Conservation (phyloP, 2,888 invertebrate genomes). For the Ennomos quercinarius region DNA sequence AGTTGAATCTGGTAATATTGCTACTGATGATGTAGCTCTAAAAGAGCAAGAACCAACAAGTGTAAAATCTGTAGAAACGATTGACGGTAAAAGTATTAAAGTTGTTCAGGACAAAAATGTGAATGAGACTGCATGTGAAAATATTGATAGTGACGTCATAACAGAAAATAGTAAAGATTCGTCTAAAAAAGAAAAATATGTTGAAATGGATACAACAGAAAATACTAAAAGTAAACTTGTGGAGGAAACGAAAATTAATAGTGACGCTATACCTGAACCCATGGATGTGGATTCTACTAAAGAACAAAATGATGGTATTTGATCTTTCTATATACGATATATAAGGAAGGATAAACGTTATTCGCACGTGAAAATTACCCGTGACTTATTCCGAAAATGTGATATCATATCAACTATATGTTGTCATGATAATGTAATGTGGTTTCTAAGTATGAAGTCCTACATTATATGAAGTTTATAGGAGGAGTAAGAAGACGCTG, state of each 20-base stretch:
- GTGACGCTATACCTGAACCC: constrained; percentile 12
- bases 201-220: not conserved
- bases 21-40: too few species aligned
- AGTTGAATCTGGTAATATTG: too few species aligned
- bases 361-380: too few species aligned
- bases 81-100: not conserved
- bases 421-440: too few species aligned
- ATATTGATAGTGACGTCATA: not conserved
- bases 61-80: constrained; percentile 4
- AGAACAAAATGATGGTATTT: constrained; percentile 17
- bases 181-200: not conserved
- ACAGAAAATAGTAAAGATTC: not conserved
- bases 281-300: constrained; percentile 28
- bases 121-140: constrained; percentile 1
- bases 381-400: not conserved
- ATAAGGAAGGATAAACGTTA: too few species aligned
- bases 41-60: not conserved
- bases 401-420: not conserved
- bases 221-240: not conserved
- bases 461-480: too few species aligned
- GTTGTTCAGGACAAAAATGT: not conserved
- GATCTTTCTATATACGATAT: not conserved
- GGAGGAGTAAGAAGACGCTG: too few species aligned
- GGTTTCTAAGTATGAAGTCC: too few species aligned
- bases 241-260: constrained; percentile 9